Evolutionary conservation across 2,888 invertebrate species (phyloP).

Genomic region (Drosophila meridionalis): DNA sequence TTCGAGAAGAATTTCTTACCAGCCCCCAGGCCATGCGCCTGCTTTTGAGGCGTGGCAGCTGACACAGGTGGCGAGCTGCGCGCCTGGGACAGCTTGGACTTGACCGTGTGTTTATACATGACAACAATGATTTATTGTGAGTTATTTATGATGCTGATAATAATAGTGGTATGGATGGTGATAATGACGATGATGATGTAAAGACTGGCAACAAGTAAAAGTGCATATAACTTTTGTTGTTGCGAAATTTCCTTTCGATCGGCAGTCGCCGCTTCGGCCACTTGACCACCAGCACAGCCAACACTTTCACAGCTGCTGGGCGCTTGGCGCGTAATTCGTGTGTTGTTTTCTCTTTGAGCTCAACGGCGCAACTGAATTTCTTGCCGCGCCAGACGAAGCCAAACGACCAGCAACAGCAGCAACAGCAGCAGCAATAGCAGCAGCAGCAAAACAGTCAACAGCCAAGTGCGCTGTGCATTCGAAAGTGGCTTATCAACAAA

Average conservation of each 20-base stretch:
- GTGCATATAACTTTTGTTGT: constrained; percentile 64
- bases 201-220: constrained; percentile 66
- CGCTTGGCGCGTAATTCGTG: constrained; percentile 61
- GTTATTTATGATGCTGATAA: constrained; percentile 10
- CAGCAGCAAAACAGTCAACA: constrained; percentile 34
- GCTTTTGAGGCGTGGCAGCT: constrained; percentile 38
- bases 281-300: constrained; percentile 56
- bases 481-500: constrained; percentile 73
- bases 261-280: constrained; percentile 33
- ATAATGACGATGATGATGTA: constrained; percentile 50
- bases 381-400: constrained; percentile 52
- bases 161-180: constrained; percentile 18
- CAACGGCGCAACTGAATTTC: constrained; percentile 75
- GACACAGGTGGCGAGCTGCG: constrained; percentile 50
- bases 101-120: constrained; percentile 74
- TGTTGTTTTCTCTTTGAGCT: constrained; percentile 78
- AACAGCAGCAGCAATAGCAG: constrained; percentile 24
- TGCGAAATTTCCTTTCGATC: constrained; percentile 67
- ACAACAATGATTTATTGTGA: constrained; percentile 16
- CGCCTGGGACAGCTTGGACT: constrained; percentile 65
- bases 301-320: constrained; percentile 64
- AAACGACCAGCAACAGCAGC: constrained; percentile 43
- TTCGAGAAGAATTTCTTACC: constrained; percentile 81
- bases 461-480: constrained; percentile 54
- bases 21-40: constrained; percentile 53